Evolutionary conservation across 1,140 invertebrate species (phyloP), one percentile per base, ranked within the genome.

Genomic region (Habropoda laboriosa): DNA sequence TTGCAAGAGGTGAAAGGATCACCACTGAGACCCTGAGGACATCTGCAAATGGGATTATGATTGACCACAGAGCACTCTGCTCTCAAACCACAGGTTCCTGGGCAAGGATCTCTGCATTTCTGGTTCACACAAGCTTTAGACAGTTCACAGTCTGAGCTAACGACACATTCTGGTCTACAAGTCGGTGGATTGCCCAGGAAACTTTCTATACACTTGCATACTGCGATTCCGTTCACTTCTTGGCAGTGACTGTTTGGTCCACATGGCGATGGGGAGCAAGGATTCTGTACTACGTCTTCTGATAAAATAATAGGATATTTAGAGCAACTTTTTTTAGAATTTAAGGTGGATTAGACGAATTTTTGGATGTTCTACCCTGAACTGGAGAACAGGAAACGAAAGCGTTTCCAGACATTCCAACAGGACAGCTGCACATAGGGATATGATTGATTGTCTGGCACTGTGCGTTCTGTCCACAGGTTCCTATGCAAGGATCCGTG

Each of bases 101-200:
- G 93, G 89, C 97, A 97, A 53, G 96, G 96, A 91, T 97, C 94
- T 42, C 89, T 92, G 89, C 96, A 97, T 92, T 95, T 96, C 79
- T 96, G 95, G 88, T 95, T 95, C 21, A 95, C 93, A 85, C 96
- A 97, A n/a, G 96, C 95, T 91, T 94, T 93, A 81, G 94, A 94
- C 61, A 94, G 90, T 16, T 93, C 83, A 91, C 96, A 96, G 83
- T 96, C 96, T 0, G 95, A 95, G 83, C 94, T 95, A 1, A 95
- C 89, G 7, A 95, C 92, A 90, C 96, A 97, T 91, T 96, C 95
- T 24, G 95, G 95, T 86, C 95, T 93, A 90, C 96, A 97, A 30
- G 94, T 94, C 32, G 96, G 96, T 55, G 97, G 96, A 53, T 94
- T 94, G 27, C 97, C 97, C 32, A 95, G 94, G 82, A 95, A 97